Evolutionary conservation across 2,888 invertebrate species (phyloP).

Genomic region (Cylindroiulus punctatus): DNA sequence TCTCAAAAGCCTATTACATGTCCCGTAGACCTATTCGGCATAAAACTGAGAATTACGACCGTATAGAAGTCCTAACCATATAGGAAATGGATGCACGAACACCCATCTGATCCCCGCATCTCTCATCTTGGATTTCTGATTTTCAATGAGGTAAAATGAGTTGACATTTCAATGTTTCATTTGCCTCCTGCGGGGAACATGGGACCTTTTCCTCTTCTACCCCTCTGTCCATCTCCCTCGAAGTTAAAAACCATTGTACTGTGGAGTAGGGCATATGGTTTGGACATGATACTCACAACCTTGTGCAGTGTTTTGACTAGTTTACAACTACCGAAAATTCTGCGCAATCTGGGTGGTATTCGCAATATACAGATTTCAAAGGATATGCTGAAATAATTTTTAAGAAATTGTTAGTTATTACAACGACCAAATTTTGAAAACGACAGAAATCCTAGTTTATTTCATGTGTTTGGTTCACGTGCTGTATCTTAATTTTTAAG

Average conservation of each 20-base stretch:
- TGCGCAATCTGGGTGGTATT: neutral
- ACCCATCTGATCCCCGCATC: slow-evolving; percentile 23
- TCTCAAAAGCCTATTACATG: slow-evolving; percentile 48
- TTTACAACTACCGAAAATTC: neutral
- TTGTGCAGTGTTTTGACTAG: neutral
- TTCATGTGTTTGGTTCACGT: no score
- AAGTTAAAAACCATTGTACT: neutral
- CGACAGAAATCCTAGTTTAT: no score
- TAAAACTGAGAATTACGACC: slow-evolving; percentile 32
- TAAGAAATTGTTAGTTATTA: no score
- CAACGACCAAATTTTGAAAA: no score
- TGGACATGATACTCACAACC: slow-evolving; percentile 29
- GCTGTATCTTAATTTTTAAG: no score
- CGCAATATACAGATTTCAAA: neutral
- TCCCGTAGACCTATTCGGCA: slow-evolving; percentile 9
- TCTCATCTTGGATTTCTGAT: slow-evolving; percentile 38
- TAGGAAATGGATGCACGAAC: neutral
- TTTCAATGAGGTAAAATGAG: slow-evolving; percentile 38
- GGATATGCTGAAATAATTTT: no score
- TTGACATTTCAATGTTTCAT: slow-evolving; percentile 20
- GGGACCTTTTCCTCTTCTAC: neutral
- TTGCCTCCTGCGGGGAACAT: slow-evolving; percentile 29
- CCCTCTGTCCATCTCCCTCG: slow-evolving; percentile 6
- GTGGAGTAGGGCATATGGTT: neutral
- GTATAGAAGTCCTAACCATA: neutral